Evolutionary conservation across 1,140 invertebrate genomes (phyloP), one percentile per base, ranked within the genome.

Genomic region (Zaprionus kolodkinae): DNA sequence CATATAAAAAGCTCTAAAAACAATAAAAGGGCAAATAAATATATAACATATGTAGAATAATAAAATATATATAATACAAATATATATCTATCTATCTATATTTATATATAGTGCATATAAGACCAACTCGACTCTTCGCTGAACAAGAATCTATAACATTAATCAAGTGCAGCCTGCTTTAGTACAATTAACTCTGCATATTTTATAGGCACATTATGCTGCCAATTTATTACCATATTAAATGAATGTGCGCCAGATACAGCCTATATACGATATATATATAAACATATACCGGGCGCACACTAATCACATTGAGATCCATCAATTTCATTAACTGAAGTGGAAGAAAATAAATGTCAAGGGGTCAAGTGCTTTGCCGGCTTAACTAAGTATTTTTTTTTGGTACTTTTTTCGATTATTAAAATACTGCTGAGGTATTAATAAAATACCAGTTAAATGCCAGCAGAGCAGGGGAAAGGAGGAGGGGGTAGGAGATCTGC

Each of bases 391-490:
- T 21, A 21, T 11, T n/a, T 7, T 48, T 17, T 21, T 7, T 48
- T 17, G 11, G 21, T 2, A 21, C 21, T 17, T 6, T 11, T 21
- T 50, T 50, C 3, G 38, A 13, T 40, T 40, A 40, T 40, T 12
- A n/a, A 40, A 40, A 40, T 40, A 40, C 38, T 40, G 38, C 13
- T 12, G 12, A 10, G 17, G 17, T 50, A 50, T 50, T 50, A 50
- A 50, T 50, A 50, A 50, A 50, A 50, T 50, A 50, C 45, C 45
- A 50, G 17, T 21, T 50, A 21, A 21, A 21, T 50, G 21, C 17
- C 10, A n/a, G 12, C 5, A 13, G 38, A 9, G 40, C n/a, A 15
- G 1, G 33, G 40, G 40, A 2, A 11, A 38, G 36, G 13, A 3
- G 7, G 40, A 6, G 40, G 40, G 40, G 9, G 45, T 3, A 5